phyloP scores from a whole-genome alignment of 2,797 vertebrate species.

The Falco rusticolus region DNA sequence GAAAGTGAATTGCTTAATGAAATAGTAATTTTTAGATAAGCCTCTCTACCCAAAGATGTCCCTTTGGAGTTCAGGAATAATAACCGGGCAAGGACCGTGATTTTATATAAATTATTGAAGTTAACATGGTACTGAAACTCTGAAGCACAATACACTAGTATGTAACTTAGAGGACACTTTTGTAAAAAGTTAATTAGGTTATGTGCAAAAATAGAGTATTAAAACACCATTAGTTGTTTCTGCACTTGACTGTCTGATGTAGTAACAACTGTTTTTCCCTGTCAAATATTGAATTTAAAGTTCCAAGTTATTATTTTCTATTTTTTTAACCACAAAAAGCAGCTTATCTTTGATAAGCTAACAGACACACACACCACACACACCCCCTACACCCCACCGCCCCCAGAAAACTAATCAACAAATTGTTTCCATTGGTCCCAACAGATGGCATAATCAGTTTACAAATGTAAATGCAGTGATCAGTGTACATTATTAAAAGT shows the following conservation, averaged over 20 bases:
- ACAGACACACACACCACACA: too few species aligned
- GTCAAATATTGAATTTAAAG: not conserved
- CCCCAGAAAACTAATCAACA: fast-evolving
- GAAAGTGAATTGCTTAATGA: conserved; percentile 47
- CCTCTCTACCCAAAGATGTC: not conserved
- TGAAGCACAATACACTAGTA: not conserved
- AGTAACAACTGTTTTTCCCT: not conserved
- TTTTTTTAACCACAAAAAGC: not conserved
- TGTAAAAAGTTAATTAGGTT: conserved; percentile 52
- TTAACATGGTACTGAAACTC: not conserved
- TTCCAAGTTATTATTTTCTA: not conserved
- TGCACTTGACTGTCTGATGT: not conserved
- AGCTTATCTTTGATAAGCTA: not conserved
- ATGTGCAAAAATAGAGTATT: conserved; percentile 42
- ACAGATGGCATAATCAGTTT: conserved; percentile 12
- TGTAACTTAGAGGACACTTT: conserved; percentile 39
- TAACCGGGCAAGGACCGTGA: not conserved
- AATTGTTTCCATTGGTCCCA: not conserved
- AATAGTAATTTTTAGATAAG: conserved; percentile 28
- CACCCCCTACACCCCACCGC: not conserved
- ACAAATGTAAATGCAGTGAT: conserved; percentile 4
- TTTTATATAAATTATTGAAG: conserved; percentile 31
- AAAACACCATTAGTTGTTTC: conserved; percentile 40
- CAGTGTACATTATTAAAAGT: not conserved
- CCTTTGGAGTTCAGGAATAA: conserved; percentile 19